Evolutionary conservation across 2,797 vertebrate species (phyloP), one percentile per base, ranked within the genome.

Genomic region (Neosilurus hyrtlii): DNA sequence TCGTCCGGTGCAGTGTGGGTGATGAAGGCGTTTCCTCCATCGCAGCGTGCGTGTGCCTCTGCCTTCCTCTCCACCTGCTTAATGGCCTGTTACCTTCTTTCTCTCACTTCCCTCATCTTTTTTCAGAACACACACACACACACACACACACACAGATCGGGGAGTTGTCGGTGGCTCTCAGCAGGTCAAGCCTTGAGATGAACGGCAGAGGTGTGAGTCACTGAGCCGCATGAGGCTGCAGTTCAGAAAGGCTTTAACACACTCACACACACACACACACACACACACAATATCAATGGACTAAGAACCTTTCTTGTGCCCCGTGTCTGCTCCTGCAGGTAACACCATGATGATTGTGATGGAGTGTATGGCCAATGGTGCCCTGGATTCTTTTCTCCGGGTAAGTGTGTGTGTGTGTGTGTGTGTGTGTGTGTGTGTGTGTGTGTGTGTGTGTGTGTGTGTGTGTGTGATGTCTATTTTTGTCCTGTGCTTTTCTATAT

Each of bases 291-390:
- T 30, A n/a, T 20, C 20, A 30, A 59, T 77, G 22, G 16, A 75
- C 73, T 59, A 57, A 74, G 4, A 56, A 35, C 52, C 9, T 30
- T 56, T 52, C 24, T 79, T 57, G 3, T 76, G 9, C 26, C 5
- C 5, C 65, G 15, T 71, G 26, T 81, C 61, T 82, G 59, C 66
- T 35, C 78, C 4, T 90, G 62, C 92, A 98, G 97, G 97, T 86
- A 97, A 93, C 89, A 96, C 96, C 82, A 94, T 97, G 96, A 98
- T 98, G 97, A 97, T 97, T 8, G 93, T 99, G 75, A 94, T 94
- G 79, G 97, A 99, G 89, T 96, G 94, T 90, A 93, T 98, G 96
- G 92, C 94, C 14, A 97, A 96, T 0, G 97, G 97, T 20, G 86
- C 96, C 82, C 92, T 99, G 86, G 97, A 99, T 61, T 94, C 96